phyloP scores from a whole-genome alignment of 2,797 vertebrate species.

The Phataginus tetradactyla region DNA sequence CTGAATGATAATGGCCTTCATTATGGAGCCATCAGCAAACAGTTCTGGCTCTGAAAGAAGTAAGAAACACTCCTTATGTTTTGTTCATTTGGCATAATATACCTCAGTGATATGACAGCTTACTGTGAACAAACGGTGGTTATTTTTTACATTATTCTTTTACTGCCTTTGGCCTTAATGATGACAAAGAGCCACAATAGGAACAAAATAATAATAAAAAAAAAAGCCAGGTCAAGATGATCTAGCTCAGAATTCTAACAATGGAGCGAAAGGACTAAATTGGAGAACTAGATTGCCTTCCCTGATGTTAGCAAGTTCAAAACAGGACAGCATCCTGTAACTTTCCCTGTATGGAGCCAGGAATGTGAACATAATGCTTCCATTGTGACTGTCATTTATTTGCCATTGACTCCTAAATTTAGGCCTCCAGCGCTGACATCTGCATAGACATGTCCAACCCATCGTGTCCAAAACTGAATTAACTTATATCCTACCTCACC shows the following conservation, averaged over 20 bases:
- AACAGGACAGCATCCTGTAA: not conserved
- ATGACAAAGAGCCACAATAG: not conserved
- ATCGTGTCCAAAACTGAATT: not conserved
- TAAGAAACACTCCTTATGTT: not conserved
- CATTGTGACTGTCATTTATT: not conserved
- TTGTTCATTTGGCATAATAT: not conserved
- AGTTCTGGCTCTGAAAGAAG: not conserved
- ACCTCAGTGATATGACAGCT: not conserved
- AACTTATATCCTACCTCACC: not conserved
- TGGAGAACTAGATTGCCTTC: not conserved
- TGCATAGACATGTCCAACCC: not conserved
- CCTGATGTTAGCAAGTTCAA: not conserved
- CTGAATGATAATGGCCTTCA: not conserved
- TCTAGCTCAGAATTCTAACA: not conserved
- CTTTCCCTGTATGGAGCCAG: not conserved
- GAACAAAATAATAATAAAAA: not conserved
- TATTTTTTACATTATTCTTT: slow-evolving; percentile 10
- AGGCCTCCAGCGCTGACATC: not conserved
- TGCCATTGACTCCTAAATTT: not conserved
- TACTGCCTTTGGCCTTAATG: not conserved
- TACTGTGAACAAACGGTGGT: not conserved
- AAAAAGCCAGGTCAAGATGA: not conserved
- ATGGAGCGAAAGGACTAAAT: not conserved
- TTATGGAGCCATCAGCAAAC: not conserved
- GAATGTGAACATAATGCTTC: not conserved